Conservation (phyloP, 2,888 invertebrate species). For the Vandiemenella viatica region DNA sequence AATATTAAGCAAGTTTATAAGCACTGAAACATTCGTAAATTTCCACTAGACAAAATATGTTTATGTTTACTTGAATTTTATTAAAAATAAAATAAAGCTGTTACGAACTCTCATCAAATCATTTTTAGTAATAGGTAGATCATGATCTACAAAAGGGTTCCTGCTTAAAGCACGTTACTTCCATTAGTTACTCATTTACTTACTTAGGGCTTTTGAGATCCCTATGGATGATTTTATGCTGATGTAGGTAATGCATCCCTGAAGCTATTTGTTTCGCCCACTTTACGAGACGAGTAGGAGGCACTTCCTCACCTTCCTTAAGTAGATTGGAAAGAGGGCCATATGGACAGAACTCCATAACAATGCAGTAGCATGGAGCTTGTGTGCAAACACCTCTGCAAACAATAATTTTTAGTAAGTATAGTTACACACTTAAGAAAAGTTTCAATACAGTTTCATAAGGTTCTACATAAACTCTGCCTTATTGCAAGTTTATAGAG, state of each 20-base stretch:
- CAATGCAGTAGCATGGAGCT: constrained; percentile 81
- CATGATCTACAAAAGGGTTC: no score
- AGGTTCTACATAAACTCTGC: no score
- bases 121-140: no score
- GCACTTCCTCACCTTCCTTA: constrained; percentile 64
- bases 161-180: no score
- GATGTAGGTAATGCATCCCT: constrained; percentile 93
- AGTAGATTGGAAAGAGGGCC: constrained; percentile 88
- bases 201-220: constrained; percentile 99
- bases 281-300: constrained; percentile 70
- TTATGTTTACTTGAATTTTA: no score
- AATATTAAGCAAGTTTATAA: no score
- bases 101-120: no score
- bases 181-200: no score
- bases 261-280: constrained; percentile 93
- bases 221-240: constrained; percentile 91
- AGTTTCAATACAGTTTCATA: neutral
- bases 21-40: no score
- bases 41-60: no score
- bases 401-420: constrained; percentile 14
- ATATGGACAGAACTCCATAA: constrained; percentile 97
- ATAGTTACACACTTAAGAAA: neutral
- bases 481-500: no score
- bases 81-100: no score
- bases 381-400: constrained; percentile 82